A percentile compares a stretch with the other conserved stretches of the same genome.
These are phyloP conservation scores for Abramis brama DNA, from an alignment of 2,113 vertebrate species.

Conservation along the genomic window DNA sequence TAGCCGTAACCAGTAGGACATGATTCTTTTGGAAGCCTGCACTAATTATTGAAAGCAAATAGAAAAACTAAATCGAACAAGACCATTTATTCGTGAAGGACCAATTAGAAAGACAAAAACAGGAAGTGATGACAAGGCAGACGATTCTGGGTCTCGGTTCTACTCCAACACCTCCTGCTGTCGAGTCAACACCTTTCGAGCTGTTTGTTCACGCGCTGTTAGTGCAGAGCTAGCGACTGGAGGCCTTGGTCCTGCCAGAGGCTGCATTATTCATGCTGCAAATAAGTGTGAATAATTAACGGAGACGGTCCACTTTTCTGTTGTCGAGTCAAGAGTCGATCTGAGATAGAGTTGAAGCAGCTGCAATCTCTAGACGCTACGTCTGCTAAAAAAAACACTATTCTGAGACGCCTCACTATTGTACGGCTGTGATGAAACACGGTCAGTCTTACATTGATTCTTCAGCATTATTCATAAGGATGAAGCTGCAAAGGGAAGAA, in stretches of 20 bases:
- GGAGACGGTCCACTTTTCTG: slow-evolving; percentile 34
- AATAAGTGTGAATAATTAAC: slow-evolving; percentile 57
- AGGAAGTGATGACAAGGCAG: slow-evolving; percentile 42
- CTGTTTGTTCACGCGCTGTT: slow-evolving; percentile 36
- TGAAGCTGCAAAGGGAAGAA: neutral
- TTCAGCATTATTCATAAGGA: neutral
- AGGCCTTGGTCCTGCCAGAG: slow-evolving; percentile 32
- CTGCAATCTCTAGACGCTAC: neutral
- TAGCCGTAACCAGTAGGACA: neutral
- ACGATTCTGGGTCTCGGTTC: neutral
- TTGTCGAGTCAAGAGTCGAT: neutral
- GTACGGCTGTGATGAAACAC: neutral
- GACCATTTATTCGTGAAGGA: neutral
- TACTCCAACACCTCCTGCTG: slow-evolving; percentile 20
- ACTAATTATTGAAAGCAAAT: neutral
- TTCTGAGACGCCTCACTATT: neutral
- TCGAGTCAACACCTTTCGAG: slow-evolving; percentile 17
- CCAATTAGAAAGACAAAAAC: slow-evolving; percentile 15
- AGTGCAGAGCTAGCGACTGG: slow-evolving; percentile 32
- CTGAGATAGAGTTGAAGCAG: neutral
- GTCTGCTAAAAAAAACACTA: neutral
- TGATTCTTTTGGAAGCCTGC: neutral
- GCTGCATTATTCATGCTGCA: slow-evolving; percentile 55
- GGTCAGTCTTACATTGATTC: neutral
- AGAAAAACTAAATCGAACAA: neutral